Evolutionary conservation across 1,140 invertebrate genomes (phyloP).

Genomic region (Melipona quadrifasciata): DNA sequence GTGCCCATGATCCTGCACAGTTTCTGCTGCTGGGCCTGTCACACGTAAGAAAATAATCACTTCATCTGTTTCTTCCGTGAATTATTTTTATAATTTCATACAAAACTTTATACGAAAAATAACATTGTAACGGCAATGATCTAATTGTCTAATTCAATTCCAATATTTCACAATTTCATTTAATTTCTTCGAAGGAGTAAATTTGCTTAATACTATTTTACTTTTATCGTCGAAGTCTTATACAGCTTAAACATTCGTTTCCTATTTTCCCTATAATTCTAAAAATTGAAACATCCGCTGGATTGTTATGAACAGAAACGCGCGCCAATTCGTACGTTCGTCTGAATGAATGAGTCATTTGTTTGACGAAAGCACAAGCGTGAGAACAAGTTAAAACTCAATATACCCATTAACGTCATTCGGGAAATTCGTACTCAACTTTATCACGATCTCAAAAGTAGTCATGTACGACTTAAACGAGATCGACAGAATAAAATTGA

Average conservation of each 20-base stretch:
- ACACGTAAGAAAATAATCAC: neutral
- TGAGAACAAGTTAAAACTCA: neutral
- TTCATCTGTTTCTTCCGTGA: neutral
- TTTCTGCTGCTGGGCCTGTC: slow-evolving; percentile 69
- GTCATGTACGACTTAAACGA: no score
- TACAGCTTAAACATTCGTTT: neutral
- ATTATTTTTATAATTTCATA: neutral
- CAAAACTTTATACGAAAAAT: no score
- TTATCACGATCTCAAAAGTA: no score
- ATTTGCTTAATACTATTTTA: neutral
- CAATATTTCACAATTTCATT: neutral
- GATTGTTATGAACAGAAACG: slow-evolving; percentile 12
- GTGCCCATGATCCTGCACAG: slow-evolving; percentile 70
- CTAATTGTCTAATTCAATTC: no score
- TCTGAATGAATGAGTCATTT: slow-evolving; percentile 13
- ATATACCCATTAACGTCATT: neutral
- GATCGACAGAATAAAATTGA: no score
- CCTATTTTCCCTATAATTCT: neutral
- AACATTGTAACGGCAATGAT: no score
- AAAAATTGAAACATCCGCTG: neutral
- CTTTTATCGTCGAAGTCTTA: neutral
- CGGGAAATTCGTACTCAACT: neutral
- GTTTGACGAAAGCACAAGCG: neutral
- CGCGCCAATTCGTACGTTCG: slow-evolving; percentile 24
- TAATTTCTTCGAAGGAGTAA: neutral